Evolutionary conservation across 1,140 invertebrate species (phyloP).

Genomic region (Atopsyche davidsoni): DNA sequence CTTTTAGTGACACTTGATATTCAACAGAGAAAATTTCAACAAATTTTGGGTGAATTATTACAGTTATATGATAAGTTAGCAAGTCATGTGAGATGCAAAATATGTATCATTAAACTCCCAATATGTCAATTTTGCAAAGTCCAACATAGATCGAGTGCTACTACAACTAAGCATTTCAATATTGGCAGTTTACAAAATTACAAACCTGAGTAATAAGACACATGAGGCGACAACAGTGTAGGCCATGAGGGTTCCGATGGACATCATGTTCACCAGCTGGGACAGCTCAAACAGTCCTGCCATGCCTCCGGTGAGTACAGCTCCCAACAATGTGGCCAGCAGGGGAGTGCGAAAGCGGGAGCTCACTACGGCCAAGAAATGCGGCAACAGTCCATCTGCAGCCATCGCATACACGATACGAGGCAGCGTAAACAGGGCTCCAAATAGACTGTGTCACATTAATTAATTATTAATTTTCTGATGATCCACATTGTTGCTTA

Average conservation of each 20-base stretch:
- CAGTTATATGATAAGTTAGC: no score
- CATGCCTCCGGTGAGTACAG: slow-evolving; percentile 72
- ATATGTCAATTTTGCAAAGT: no score
- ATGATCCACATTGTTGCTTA: no score
- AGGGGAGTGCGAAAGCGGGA: slow-evolving; percentile 68
- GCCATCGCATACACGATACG: slow-evolving; percentile 84
- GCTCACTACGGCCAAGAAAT: slow-evolving; percentile 61
- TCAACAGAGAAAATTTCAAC: no score
- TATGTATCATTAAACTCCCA: no score
- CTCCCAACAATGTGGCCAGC: slow-evolving; percentile 71
- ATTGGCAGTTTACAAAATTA: slow-evolving; percentile 37
- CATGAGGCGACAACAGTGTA: slow-evolving; percentile 88
- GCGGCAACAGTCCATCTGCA: slow-evolving; percentile 73
- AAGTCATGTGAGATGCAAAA: no score
- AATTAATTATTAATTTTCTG: slow-evolving; percentile 11
- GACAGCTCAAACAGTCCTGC: slow-evolving; percentile 81
- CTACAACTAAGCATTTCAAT: neutral
- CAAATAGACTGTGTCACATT: slow-evolving; percentile 60
- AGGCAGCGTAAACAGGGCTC: slow-evolving; percentile 79
- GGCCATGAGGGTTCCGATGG: slow-evolving; percentile 88
- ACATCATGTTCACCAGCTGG: slow-evolving; percentile 91
- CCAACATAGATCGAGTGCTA: no score
- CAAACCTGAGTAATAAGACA: slow-evolving; percentile 78
- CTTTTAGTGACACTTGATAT: no score
- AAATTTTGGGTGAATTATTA: no score